Base-by-base conservation (phyloP, 1,140 invertebrate genomes). In the Pseudomyrmex gracilis region DNA sequence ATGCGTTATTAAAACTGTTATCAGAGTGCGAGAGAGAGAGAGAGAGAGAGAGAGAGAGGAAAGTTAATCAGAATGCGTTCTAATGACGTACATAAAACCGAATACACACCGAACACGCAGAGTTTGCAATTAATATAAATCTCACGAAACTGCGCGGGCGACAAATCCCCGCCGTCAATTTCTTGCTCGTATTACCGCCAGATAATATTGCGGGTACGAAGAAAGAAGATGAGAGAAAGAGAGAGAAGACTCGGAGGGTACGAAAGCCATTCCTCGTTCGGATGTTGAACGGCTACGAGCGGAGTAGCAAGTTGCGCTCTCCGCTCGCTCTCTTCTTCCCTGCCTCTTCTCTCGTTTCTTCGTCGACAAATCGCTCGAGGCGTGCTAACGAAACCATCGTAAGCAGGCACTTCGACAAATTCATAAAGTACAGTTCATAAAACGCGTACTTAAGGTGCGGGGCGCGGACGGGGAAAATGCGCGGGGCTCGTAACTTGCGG, bases 401-500 rank as follows among this genome's bases (percentile, higher is more conserved):
- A 60, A 89, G 83, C 74, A 80, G 66, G 71, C 61, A 87, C 82
- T 80, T 89, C 83, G 85, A 90, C 88, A 88, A 90, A 90, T 90
- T 90, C 89, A 90, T 90, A 89, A 90, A 90, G 85, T 88, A 76
- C 83, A 83, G 76, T 87, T 84, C 80, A 63, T 87, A 84, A 87
- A 87, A 87, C 85, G 84, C 85, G 64, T 67, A 86, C 77, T 84
- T 80, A 76, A 80, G 64, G 70, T 83, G 70, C 57, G 70, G 24
- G 55, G 34, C 1, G 78, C 34, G 45, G 43, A 61, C 24, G 22
- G 67, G 1, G 57, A 13, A 10, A 5, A 49, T 34, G 15, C n/a
- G 22, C 45, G 57, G 57, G 47, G 58, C 85, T 76, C 84, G 76
- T 86, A 88, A 88, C 73, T 77, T 66, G 5, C 64, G 53, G 71